These are phyloP conservation scores for Spisula subtruncata DNA, from an alignment of 2,888 invertebrate genomes.

Conservation along the genomic window DNA sequence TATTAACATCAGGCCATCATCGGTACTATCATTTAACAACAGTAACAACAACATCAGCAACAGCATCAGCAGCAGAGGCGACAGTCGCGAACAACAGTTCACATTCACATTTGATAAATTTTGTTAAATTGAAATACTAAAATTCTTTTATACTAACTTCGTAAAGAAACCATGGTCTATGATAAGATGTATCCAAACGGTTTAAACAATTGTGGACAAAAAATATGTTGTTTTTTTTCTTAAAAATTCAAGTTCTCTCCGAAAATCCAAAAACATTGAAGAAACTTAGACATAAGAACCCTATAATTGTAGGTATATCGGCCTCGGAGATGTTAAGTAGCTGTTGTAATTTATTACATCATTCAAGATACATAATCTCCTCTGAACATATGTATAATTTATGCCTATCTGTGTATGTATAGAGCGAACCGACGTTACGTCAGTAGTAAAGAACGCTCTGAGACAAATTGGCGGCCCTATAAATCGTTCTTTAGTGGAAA, in stretches of 20 bases:
- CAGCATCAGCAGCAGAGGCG: neutral
- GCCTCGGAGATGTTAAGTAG: neutral
- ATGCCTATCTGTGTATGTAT: neutral
- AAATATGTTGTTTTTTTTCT: neutral
- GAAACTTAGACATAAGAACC: neutral
- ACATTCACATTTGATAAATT: too few species aligned
- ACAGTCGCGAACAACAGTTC: too few species aligned
- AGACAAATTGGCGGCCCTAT: constrained; percentile 49
- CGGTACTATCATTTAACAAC: neutral
- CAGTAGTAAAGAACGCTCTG: neutral
- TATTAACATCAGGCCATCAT: neutral
- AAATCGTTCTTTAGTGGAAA: constrained; percentile 50
- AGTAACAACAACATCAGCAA: neutral
- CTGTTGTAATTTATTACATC: neutral
- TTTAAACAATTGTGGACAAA: too few species aligned
- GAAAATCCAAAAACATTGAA: neutral
- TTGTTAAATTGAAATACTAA: too few species aligned
- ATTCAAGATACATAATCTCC: neutral
- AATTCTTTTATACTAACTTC: too few species aligned
- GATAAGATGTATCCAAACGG: too few species aligned
- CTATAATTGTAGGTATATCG: neutral
- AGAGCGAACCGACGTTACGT: neutral
- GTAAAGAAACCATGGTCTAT: too few species aligned
- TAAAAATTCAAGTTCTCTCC: neutral
- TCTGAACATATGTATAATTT: constrained; percentile 20